phyloP scores from a whole-genome alignment of 2,888 invertebrate genomes.

The Actias luna region DNA sequence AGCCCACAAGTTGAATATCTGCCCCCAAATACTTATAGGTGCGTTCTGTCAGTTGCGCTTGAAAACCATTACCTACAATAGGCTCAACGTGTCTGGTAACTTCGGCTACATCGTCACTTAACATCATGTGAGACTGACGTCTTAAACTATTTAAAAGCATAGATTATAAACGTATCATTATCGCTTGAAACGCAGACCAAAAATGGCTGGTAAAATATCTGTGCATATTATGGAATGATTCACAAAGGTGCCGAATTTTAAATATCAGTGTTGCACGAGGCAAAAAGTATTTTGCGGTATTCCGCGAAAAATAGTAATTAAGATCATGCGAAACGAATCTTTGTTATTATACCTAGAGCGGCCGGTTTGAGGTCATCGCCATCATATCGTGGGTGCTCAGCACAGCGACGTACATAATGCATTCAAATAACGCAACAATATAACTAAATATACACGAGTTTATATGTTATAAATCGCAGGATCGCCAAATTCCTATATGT shows the following conservation, averaged over 20 bases:
- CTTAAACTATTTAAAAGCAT: too few relatives aligned
- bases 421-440: conserved; percentile 13
- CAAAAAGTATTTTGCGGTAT: conserved; percentile 40
- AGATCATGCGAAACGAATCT: conserved; percentile 54
- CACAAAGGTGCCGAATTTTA: conserved; percentile 32
- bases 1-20: too few relatives aligned
- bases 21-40: too few relatives aligned
- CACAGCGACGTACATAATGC: conserved; percentile 9
- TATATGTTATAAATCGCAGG: not conserved
- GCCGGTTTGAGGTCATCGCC: conserved; percentile 39
- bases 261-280: conserved; percentile 29
- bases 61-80: too few relatives aligned
- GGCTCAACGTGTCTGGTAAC: too few relatives aligned
- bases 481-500: not conserved
- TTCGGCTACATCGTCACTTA: too few relatives aligned
- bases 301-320: conserved; percentile 60
- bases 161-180: too few relatives aligned
- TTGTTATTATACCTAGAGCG: conserved; percentile 50
- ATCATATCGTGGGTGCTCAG: conserved; percentile 11
- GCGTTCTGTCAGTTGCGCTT: too few relatives aligned
- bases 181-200: too few relatives aligned
- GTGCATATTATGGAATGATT: conserved; percentile 25
- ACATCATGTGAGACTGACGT: too few relatives aligned
- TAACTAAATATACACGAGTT: conserved; percentile 4
- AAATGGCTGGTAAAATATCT: not conserved